Evolutionary conservation across 1,140 invertebrate species (phyloP), one percentile per base, ranked within the genome.

Genomic region (Brachionus angularis): DNA sequence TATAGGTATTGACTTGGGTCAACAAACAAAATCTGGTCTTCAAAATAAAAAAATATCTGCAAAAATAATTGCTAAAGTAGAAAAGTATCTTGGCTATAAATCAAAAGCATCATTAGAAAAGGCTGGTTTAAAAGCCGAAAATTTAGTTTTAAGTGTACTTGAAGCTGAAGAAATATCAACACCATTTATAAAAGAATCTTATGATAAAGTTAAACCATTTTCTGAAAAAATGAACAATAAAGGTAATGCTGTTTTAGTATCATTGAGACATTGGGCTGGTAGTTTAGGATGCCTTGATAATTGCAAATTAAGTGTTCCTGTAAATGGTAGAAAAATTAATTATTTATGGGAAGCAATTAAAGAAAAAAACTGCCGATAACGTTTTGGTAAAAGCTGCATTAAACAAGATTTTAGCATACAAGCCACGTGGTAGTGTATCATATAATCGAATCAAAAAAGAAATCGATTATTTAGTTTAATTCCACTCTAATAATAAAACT

Each of bases 71-170:
- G 18, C 46, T 21, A 47, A 47, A 47, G 46, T 47, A 16, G 46
- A 47, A 47, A 47, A 47, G 25, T 47, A 47, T 10, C 46, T 47
- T 14, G 46, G 46, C 7, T 47, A 47, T 47, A 47, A 47, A 47
- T 47, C 46, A 47, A 47, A 47, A 47, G 25, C 25, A 21, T 23
- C 18, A 7, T 18, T 47, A 23, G 46, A 47, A 47, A 21, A 47
- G 18, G 46, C 46, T 18, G 46, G 46, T 7, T 23, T 47, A n/a
- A 47, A 47, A 47, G 46, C 46, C 25, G 18, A 16, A 47, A 23
- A 47, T 47, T 47, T 47, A 47, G 46, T 47, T 47, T 23, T 47
- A 18, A 47, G 8, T 21, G 25, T 18, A 8, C 16, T 21, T 21
- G 46, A 47, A 47, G 46, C 46, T 8, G 46, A 47, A 47, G 18